phyloP scores from a whole-genome alignment of 2,113 vertebrate species.

The Nestor notabilis region DNA sequence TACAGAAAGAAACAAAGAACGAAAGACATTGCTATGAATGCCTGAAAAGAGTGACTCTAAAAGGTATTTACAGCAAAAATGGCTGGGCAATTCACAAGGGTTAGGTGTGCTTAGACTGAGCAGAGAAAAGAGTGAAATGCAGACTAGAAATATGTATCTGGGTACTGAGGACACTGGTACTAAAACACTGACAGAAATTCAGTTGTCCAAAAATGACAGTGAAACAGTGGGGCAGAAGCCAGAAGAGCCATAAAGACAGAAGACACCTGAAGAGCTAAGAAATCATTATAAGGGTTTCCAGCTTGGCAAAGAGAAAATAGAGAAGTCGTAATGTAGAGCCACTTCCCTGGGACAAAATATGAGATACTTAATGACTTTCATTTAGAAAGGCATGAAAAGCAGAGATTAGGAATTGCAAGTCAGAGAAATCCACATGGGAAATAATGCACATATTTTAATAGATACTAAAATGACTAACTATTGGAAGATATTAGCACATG shows the following conservation, averaged over 20 bases:
- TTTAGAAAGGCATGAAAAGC: conserved; percentile 4
- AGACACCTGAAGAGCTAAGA: not conserved
- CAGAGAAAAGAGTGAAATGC: not conserved
- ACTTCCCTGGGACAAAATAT: not conserved
- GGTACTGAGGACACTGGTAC: not conserved
- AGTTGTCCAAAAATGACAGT: not conserved
- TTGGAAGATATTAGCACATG: conserved; percentile 18
- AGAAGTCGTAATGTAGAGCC: not conserved
- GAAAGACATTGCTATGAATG: not conserved
- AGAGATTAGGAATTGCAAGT: conserved; percentile 1
- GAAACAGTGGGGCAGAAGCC: not conserved
- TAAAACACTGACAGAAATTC: not conserved
- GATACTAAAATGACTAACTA: not conserved
- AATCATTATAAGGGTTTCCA: not conserved
- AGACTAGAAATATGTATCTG: not conserved
- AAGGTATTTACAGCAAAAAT: not conserved
- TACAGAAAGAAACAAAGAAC: not conserved
- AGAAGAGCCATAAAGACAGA: not conserved
- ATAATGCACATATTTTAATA: not conserved
- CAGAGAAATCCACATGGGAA: conserved; percentile 23
- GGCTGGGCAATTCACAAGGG: not conserved
- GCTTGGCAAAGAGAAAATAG: not conserved
- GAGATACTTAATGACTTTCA: not conserved
- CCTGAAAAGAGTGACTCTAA: not conserved
- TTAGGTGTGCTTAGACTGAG: not conserved